Base-by-base conservation (phyloP, 1,140 invertebrate genomes). In the Papilio aristodemus region DNA sequence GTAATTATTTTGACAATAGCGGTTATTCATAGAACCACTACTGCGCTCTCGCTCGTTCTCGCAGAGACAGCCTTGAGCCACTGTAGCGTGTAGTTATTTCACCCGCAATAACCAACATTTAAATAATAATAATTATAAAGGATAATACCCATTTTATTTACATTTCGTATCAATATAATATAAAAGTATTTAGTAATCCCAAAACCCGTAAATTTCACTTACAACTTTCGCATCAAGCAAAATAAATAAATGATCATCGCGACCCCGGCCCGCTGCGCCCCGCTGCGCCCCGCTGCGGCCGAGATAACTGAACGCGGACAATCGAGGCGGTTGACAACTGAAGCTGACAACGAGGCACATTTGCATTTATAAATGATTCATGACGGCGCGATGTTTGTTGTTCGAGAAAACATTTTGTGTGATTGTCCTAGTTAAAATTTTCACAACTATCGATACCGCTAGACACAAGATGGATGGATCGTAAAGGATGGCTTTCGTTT, bases 351-450 rank as follows among this genome's bases (percentile, higher is more conserved):
- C 71, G 72, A 67, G 27, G 38, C 67, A 54, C 58, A 76, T 78
- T 78, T 78, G 72, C 76, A 78, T 78, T 74, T 71, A 78, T 78
- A 74, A 73, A 78, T 78, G 74, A 78, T 78, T 78, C 74, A 78
- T 76, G 76, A 59, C 69, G 67, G 73, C 64, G 22, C 43, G 43
- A 22, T 75, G 70, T 73, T 71, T 75, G 70, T 73, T 71, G 43
- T 41, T 43, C 27, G 63, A 68, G 69, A 67, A 72, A 74, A 77
- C 70, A 72, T 70, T 70, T 37, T 67, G 46, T 19, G 46, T 54
- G 67, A 68, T 68, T 62, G 67, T 54, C 46, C 68, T 63, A 37
- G 69, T 50, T 66, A 32, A 36, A 73, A 70, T 75, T 73, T 70
- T 75, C 71, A 71, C 57, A 43, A 73, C 64, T 67, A 70, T 39